Evolutionary conservation across 2,888 invertebrate species (phyloP).

Genomic region (Xestia sexstrigata): DNA sequence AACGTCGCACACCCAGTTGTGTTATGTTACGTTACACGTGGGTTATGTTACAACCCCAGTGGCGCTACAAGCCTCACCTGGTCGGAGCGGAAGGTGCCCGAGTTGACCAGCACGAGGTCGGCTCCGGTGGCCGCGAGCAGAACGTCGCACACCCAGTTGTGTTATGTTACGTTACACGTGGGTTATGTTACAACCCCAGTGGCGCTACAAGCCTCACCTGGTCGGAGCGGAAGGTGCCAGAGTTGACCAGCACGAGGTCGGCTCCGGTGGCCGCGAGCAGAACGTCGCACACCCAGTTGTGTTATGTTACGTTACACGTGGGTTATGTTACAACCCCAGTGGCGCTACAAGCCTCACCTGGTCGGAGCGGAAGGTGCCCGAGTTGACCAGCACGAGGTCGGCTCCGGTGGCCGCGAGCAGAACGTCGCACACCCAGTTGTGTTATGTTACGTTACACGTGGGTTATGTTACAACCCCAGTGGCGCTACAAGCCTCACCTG

Average conservation of each 20-base stretch:
- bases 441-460: neutral
- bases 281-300: constrained; percentile 95
- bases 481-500: constrained; percentile 91
- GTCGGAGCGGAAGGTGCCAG: constrained; percentile 90
- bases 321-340: neutral
- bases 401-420: constrained; percentile 78
- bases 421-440: neutral
- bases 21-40: too few species aligned
- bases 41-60: neutral
- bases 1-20: constrained; percentile 95
- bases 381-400: constrained; percentile 90
- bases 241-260: too few species aligned
- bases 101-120: constrained; percentile 96
- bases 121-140: constrained; percentile 96
- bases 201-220: constrained; percentile 69
- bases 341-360: neutral
- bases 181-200: too few species aligned
- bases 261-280: constrained; percentile 78
- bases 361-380: constrained; percentile 86
- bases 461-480: neutral
- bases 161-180: neutral
- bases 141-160: constrained; percentile 95
- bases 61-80: constrained; percentile 78
- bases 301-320: too few species aligned
- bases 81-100: constrained; percentile 96